phyloP scores from a whole-genome alignment of 2,797 vertebrate species.

The Tenualosa thibaudeaui region DNA sequence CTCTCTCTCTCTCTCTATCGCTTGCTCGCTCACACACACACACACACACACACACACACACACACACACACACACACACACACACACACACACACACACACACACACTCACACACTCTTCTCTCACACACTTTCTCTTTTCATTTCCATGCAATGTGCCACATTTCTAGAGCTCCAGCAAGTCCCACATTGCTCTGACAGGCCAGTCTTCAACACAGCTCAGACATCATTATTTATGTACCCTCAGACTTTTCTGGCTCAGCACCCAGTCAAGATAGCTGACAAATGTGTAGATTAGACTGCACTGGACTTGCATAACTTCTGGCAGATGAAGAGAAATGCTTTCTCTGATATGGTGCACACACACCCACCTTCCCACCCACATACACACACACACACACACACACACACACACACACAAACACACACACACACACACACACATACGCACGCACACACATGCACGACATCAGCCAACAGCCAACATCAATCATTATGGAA shows the following conservation, averaged over 20 bases:
- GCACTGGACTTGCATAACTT: not conserved
- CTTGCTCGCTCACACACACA: not conserved
- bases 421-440: not conserved
- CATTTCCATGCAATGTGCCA: too few relatives aligned
- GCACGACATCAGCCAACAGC: not conserved
- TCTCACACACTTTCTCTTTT: too few relatives aligned
- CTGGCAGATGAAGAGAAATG: slow-evolving; percentile 3
- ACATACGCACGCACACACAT: not conserved
- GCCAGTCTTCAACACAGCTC: not conserved
- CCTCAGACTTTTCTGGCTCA: not conserved
- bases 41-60: too few relatives aligned
- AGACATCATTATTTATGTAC: not conserved
- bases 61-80: not conserved
- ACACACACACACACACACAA: not conserved
- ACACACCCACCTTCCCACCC: not conserved
- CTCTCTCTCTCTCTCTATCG: not conserved
- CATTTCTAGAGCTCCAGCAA: not conserved
- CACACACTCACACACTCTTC: too few relatives aligned
- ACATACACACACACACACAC: not conserved
- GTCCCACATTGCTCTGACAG: not conserved
- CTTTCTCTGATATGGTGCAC: not conserved
- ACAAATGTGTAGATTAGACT: not conserved
- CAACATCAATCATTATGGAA: not conserved
- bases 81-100: too few relatives aligned
- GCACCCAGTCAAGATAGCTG: not conserved